Conservation (phyloP, 2,888 invertebrate genomes). For the Trilocha varians region DNA sequence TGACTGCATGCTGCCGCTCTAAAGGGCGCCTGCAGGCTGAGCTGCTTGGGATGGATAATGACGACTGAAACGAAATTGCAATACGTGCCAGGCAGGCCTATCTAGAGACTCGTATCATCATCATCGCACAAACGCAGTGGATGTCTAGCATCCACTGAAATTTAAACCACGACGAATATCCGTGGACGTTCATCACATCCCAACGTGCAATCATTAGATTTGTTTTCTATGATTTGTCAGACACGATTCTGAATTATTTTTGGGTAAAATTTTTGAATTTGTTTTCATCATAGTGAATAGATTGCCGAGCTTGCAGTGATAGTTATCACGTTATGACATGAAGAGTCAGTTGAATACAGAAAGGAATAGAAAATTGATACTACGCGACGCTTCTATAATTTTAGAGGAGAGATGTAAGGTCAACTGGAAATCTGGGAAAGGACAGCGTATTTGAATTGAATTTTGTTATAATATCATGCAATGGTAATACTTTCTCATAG, state of each 20-base stretch:
- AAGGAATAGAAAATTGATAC: no score
- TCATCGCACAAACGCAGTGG: neutral
- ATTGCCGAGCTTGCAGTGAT: no score
- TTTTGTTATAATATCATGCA: neutral
- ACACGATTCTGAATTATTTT: neutral
- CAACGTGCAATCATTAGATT: neutral
- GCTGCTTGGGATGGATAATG: constrained; percentile 88
- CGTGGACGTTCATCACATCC: neutral
- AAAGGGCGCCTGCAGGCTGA: constrained; percentile 88
- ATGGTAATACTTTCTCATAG: no score
- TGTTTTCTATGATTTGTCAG: neutral
- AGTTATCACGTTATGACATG: no score
- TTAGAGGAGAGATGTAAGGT: no score
- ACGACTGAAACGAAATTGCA: constrained; percentile 75
- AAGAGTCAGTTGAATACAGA: no score
- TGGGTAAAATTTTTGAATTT: neutral
- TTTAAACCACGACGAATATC: neutral
- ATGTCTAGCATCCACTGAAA: neutral
- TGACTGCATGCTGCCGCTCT: constrained; percentile 90
- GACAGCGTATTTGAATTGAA: no score
- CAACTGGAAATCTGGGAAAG: no score
- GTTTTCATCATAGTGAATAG: neutral
- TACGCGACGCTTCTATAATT: no score
- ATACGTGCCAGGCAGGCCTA: constrained; percentile 4
- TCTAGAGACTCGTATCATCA: neutral